Conservation (phyloP, 1,140 invertebrate genomes). For the Leptestheria dahalacensis region DNA sequence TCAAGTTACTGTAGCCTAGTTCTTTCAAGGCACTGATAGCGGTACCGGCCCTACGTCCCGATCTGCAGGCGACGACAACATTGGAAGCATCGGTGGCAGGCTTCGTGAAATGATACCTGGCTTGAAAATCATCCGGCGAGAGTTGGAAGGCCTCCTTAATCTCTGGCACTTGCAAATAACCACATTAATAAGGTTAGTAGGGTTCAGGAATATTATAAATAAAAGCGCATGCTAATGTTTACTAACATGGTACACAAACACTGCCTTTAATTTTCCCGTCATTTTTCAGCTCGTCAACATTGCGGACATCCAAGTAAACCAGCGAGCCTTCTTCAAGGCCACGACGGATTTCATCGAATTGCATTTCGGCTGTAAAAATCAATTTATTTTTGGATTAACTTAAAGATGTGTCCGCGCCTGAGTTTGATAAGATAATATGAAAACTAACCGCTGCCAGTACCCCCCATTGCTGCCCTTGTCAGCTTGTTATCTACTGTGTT, state of each 20-base stretch:
- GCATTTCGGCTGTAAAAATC: background rate
- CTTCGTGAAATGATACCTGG: conserved; percentile 1
- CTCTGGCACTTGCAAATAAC: conserved; percentile 3
- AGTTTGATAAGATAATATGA: too few species aligned
- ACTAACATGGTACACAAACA: conserved; percentile 1
- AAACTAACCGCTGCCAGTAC: too few species aligned
- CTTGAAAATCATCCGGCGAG: background rate
- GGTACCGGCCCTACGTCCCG: background rate
- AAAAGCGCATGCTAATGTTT: background rate
- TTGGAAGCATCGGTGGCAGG: conserved; percentile 7
- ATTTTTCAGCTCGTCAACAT: background rate
- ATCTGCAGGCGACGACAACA: background rate
- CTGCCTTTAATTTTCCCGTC: conserved; percentile 4
- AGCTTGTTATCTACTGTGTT: too few species aligned
- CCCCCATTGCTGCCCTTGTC: too few species aligned
- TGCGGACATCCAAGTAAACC: conserved; percentile 7
- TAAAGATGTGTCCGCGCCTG: too few species aligned
- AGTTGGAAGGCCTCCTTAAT: background rate
- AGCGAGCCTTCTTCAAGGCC: background rate
- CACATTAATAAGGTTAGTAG: too few species aligned
- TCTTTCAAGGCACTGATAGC: background rate
- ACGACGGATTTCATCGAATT: background rate
- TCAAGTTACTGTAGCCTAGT: background rate
- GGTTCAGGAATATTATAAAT: too few species aligned
- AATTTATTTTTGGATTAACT: too few species aligned